These are phyloP conservation scores for Urocynchramus pylzowi DNA, from an alignment of 2,113 vertebrate genomes.

Conservation along the genomic window DNA sequence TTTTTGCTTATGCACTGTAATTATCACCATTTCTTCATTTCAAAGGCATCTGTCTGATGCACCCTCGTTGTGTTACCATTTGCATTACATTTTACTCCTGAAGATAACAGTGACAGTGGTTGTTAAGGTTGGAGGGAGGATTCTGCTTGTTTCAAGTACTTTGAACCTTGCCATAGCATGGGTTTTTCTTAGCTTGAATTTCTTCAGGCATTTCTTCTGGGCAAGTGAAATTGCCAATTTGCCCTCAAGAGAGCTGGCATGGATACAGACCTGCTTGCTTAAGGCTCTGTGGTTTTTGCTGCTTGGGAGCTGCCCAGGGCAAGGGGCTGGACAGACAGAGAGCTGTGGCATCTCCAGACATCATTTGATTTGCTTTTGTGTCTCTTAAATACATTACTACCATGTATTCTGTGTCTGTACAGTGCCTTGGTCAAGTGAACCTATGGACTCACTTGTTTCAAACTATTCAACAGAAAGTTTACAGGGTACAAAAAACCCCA, in stretches of 20 bases:
- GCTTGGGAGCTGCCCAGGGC: neutral
- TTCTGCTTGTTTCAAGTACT: neutral
- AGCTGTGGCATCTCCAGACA: neutral
- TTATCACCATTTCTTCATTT: conserved; percentile 51
- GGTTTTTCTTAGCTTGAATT: neutral
- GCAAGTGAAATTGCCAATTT: neutral
- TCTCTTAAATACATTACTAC: neutral
- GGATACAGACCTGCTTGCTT: neutral
- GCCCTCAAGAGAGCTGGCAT: neutral
- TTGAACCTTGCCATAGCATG: neutral
- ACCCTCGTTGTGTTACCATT: neutral
- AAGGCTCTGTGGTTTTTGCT: neutral
- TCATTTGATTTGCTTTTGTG: neutral
- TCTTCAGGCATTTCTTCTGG: neutral
- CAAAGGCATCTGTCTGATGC: neutral
- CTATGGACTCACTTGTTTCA: neutral
- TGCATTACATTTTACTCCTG: neutral
- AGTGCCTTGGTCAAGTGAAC: neutral
- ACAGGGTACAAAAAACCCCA: rapidly evolving
- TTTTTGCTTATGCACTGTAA: conserved; percentile 32
- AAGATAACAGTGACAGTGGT: neutral
- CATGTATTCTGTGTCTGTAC: neutral
- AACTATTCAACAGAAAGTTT: neutral
- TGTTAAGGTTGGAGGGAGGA: neutral
- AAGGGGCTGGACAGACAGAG: neutral